phyloP scores from a whole-genome alignment of 2,797 vertebrate genomes.

The Myiotriccus ornatus region DNA sequence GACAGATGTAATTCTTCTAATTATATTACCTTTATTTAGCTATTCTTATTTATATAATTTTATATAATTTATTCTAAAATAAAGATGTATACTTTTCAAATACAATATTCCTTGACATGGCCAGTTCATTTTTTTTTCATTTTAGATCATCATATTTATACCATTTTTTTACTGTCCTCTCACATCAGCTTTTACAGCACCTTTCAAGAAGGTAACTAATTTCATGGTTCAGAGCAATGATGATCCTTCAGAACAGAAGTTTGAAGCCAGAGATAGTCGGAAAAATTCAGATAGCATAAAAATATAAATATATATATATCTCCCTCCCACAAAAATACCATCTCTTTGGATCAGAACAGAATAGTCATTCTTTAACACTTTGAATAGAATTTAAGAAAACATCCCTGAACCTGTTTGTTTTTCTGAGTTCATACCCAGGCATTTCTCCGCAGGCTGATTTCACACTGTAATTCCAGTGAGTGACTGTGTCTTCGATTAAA shows the following conservation, averaged over 20 bases:
- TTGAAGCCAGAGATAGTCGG: slow-evolving; percentile 14
- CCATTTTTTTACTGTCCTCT: not conserved
- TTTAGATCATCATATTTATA: slow-evolving; percentile 14
- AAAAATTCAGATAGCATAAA: slow-evolving; percentile 24
- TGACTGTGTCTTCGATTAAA: not conserved
- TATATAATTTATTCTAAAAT: slow-evolving; percentile 47
- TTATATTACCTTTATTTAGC: slow-evolving; percentile 62
- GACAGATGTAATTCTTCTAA: slow-evolving; percentile 39
- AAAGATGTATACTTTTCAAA: slow-evolving; percentile 39
- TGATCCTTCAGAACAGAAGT: slow-evolving; percentile 23
- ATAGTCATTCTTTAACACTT: slow-evolving; percentile 17
- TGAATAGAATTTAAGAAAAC: slow-evolving; percentile 21
- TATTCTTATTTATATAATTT: slow-evolving; percentile 25
- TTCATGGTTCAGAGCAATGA: slow-evolving; percentile 27
- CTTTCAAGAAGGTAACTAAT: slow-evolving; percentile 34
- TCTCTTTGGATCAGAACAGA: not conserved
- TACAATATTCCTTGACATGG: slow-evolving; percentile 44
- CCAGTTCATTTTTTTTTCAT: not conserved
- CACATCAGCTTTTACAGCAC: slow-evolving; percentile 44
- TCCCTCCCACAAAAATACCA: slow-evolving; percentile 39
- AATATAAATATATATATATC: slow-evolving; percentile 27
- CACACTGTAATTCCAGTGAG: slow-evolving; percentile 6
- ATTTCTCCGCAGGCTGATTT: not conserved
- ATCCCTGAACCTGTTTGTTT: slow-evolving; percentile 26
- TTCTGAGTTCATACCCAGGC: not conserved